A percentile compares a stretch with the other conserved stretches of the same genome.
Evolutionary conservation across 2,888 invertebrate species (phyloP).

Genomic region (Acleris laterana): DNA sequence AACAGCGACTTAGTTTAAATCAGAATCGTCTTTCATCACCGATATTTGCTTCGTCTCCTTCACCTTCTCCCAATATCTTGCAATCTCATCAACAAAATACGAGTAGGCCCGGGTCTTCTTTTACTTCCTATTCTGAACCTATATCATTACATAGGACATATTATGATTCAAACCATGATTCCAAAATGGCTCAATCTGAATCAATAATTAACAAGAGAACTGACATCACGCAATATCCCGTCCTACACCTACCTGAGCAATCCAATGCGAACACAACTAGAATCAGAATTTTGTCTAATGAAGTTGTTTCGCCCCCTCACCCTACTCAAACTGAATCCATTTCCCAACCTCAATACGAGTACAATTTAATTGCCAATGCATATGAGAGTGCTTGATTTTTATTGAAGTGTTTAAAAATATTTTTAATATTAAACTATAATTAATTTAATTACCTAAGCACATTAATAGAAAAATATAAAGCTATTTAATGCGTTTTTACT

Average conservation of each 20-base stretch:
- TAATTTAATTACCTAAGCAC: conserved; percentile 12
- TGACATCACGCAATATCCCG: no score
- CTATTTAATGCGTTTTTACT: conserved; percentile 24
- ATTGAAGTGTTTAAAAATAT: conserved; percentile 9
- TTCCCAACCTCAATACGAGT: not conserved
- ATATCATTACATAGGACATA: conserved; percentile 5
- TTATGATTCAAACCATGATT: conserved; percentile 4
- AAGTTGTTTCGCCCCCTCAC: conserved; percentile 10
- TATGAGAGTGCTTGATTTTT: not conserved
- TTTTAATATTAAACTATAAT: conserved; percentile 9
- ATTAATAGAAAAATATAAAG: conserved; percentile 4
- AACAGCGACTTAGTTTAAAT: conserved; percentile 13
- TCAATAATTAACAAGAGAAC: no score
- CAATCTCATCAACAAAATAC: conserved; percentile 5
- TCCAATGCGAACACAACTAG: conserved; percentile 9
- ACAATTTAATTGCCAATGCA: not conserved
- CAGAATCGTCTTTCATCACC: conserved; percentile 16
- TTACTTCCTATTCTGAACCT: conserved; percentile 5
- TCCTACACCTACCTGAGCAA: conserved; percentile 4
- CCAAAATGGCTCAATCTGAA: conserved; percentile 1
- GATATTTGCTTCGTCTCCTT: not conserved
- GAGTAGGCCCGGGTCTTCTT: conserved; percentile 4
- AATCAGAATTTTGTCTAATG: conserved; percentile 13
- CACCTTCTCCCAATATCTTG: conserved; percentile 1
- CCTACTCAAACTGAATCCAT: conserved; percentile 4